Base-by-base conservation (phyloP, 2,113 vertebrate genomes). In the Rhea americana region DNA sequence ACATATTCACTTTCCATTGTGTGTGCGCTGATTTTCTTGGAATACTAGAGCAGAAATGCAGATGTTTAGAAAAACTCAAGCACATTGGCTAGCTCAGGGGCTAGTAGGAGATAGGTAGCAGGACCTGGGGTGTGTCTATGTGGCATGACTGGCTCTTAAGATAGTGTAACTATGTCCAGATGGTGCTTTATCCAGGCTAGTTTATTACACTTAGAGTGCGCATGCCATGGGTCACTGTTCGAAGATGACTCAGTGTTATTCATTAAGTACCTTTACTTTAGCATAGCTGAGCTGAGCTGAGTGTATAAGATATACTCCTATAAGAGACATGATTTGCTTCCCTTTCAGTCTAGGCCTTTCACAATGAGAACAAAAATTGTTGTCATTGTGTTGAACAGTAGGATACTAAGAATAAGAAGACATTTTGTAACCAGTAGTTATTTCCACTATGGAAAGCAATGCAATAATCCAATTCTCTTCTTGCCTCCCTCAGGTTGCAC, bases 401-500 rank as follows among this genome's bases (percentile, higher is more conserved):
- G 67, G 74, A 91, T 92, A 87, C 62, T 91, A 73, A 87, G 87
- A 85, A 82, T 73, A 93, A 91, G 53, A 84, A 71, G 37, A 66
- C 53, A 94, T 71, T 95, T 95, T 89, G 81, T 92, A 81, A 95
- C 67, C 67, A 93, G 83, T 55, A 59, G 32, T 70, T 91, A 45
- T 35, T 35, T 35, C 35, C 71, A 91, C 43, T 73, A 48, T 3
- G 3, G 81, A 93, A 96, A 58, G 63, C 90, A 73, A 19, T 30
- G 70, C 37, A 53, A 39, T 55, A 55, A 84, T 82, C 67, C 83
- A 95, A 59, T 94, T 95, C 89, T 87, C 81, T 85, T 95, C 72
- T 93, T 89, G 24, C 63, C 87, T 96, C 67, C 74, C 35, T 91
- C 67, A 89, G 74, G 80, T 92, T 94, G 45, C 65, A 87, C n/a